Base-by-base conservation (phyloP, 2,113 vertebrate genomes). In the Sander vitreus region DNA sequence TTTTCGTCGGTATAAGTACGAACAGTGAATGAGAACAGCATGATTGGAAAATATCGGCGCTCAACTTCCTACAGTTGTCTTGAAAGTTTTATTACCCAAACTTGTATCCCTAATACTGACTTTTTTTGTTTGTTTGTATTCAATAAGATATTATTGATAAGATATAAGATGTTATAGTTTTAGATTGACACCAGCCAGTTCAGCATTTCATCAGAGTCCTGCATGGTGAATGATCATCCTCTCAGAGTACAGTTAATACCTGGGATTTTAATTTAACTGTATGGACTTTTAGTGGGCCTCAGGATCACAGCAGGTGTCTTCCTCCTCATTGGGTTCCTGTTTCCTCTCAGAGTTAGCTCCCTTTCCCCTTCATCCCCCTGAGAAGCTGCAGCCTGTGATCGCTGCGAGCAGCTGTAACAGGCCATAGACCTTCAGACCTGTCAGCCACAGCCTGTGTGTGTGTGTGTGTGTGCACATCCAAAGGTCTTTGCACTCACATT, bases 351-450 rank as follows among this genome's bases (percentile, higher is more conserved):
- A 18, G 59, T 45, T 8, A 36, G n/a, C 36, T 69, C 51, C 50
- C 15, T 50, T 51, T 30, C 70, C 79, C 47, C 55, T 79, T 53
- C 33, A 33, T 87, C 47, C 58, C 74, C 60, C 83, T 43, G 80
- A 80, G 81, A 72, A 13, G 62, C 74, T 48, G 72, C 59, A 50
- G 82, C 51, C 84, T 85, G 86, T 86, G 85, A 90, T 85, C 62
- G 57, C 86, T 88, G 51, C 67, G 67, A 89, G 78, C 93, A 93
- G 88, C 90, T 92, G 91, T 51, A 75, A 80, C 74, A 76, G 19
- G 45, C 65, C 60, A 63, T 5, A 63, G 70, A 80, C 77, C 58
- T 78, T 33, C 76, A 73, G 69, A 66, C 50, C 53, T 70, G 81
- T 78, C 59, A 79, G 55, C 45, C 48, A 64, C 14, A 13, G 60